Evolutionary conservation across 1,140 invertebrate species (phyloP), one percentile per base, ranked within the genome.

Genomic region (Gryllus bimaculatus): DNA sequence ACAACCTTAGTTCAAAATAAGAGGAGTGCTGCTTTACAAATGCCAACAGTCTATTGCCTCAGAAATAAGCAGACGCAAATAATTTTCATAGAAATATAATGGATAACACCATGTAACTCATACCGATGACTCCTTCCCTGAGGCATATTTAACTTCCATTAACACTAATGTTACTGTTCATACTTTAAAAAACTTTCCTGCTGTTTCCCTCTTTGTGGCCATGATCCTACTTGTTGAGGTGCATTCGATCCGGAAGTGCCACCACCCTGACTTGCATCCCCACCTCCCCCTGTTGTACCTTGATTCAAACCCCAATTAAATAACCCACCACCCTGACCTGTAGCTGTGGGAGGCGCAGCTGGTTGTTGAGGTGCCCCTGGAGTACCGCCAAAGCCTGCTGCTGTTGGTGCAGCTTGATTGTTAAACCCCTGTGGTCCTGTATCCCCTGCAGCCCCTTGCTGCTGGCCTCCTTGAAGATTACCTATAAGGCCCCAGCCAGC

Each of bases 401-500:
- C 80, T 15, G 74, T 80, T 13, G 54, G 54, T 13, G 54, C 54
- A 48, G 77, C 75, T 10, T 78, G 81, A 75, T 81, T 81, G 73
- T 78, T 80, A 81, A 81, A 81, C 80, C 82, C 48, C 78, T 80
- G 78, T 74, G 78, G 82, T 47, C 77, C 73, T 18, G 77, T 73
- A 12, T 78, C 48, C 47, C 74, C 74, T 8, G 77, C n/a, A 21
- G 47, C 73, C 8, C 77, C 66, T 5, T 75, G 79, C 83, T 89
- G 89, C 54, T 66, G 54, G 10, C 54, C 54, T 84, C 90, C 90
- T 81, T 89, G 89, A 73, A 89, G 83, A 82, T 89, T 89, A 77
- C 89, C 88, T 79, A 94, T 93, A 10, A 95, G 87, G 15, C 92
- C 92, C 92, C 93, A 94, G 48, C 91, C 90, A 39, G 80, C 80